Evolutionary conservation across 1,140 invertebrate genomes (phyloP).

Genomic region (Fopius arisanus): DNA sequence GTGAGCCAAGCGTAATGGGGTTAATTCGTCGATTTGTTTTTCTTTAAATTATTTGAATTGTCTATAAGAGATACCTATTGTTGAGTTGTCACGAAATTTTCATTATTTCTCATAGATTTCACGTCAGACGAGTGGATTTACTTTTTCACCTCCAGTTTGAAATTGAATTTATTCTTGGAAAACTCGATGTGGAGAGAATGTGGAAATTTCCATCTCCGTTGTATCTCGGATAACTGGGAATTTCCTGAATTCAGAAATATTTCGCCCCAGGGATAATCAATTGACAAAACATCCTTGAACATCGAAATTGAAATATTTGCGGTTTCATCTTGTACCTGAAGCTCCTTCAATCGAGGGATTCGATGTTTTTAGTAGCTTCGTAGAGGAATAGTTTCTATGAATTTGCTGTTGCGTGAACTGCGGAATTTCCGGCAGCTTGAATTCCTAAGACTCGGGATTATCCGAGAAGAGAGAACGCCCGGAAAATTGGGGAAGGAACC

Average conservation of each 20-base stretch:
- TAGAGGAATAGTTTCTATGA: neutral
- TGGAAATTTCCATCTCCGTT: no score
- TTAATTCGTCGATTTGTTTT: no score
- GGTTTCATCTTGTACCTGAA: neutral
- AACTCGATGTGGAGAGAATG: no score
- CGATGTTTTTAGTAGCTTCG: neutral
- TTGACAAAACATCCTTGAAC: neutral
- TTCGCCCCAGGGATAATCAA: neutral
- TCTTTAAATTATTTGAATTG: no score
- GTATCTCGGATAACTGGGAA: neutral
- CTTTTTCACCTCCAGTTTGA: no score
- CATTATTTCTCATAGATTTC: no score
- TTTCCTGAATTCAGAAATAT: neutral
- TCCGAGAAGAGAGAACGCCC: neutral
- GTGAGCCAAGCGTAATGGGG: no score
- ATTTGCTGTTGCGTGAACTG: neutral
- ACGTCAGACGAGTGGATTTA: no score
- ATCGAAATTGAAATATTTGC: conserved; percentile 1
- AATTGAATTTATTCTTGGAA: no score
- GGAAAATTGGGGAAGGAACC: neutral
- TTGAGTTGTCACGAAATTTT: no score
- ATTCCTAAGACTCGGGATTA: neutral
- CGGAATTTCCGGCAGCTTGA: neutral
- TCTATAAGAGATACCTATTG: no score
- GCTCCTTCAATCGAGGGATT: neutral